These are phyloP conservation scores for Tadarida brasiliensis DNA, from an alignment of 2,797 vertebrate genomes.

Conservation along the genomic window DNA sequence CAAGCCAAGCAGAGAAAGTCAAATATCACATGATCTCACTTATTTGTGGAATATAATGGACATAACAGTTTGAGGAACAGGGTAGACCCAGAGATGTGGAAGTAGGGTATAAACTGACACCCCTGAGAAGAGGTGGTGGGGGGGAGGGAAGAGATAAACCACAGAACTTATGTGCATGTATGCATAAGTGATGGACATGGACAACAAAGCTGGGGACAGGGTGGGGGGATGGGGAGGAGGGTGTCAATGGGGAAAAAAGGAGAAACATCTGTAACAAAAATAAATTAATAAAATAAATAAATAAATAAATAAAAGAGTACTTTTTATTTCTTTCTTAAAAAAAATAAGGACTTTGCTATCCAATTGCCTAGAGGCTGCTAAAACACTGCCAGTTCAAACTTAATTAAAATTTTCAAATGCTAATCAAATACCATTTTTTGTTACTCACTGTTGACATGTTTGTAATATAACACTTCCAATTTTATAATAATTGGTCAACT, in stretches of 20 bases:
- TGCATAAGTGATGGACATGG: neutral
- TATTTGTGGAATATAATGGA: no score
- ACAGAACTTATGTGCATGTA: neutral
- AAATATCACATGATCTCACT: no score
- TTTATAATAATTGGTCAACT: constrained; percentile 52
- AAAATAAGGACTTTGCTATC: neutral
- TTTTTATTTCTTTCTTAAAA: neutral
- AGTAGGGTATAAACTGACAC: no score
- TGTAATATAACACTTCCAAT: constrained; percentile 48
- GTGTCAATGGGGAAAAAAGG: neutral
- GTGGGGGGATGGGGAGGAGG: neutral
- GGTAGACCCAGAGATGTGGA: no score
- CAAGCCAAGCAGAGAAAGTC: no score
- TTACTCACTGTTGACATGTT: constrained; percentile 46
- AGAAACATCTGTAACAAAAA: neutral
- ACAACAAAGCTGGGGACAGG: neutral
- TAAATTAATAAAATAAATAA: no score
- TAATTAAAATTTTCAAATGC: constrained; percentile 47
- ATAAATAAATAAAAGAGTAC: no score
- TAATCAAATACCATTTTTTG: constrained; percentile 24
- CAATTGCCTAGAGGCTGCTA: neutral
- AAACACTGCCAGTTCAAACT: neutral
- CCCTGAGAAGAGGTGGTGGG: no score
- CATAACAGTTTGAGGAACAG: no score
- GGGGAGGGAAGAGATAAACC: neutral